Conservation (phyloP, 2,888 invertebrate species). For the Agrotis segetum region DNA sequence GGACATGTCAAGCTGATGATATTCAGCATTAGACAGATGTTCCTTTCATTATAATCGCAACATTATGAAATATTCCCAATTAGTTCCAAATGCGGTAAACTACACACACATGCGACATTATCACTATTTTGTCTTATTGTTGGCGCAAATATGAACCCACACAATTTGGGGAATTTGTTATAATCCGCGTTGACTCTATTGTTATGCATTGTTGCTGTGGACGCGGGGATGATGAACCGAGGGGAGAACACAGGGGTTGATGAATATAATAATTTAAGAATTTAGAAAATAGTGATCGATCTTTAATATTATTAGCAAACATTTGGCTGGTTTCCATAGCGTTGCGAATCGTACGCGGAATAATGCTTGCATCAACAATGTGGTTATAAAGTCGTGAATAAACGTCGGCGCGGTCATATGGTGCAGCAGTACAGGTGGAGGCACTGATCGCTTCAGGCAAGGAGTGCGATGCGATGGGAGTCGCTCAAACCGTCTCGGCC, state of each 20-base stretch:
- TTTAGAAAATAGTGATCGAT: slow-evolving; percentile 76
- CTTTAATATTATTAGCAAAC: slow-evolving; percentile 72
- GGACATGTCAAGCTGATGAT: slow-evolving; percentile 51
- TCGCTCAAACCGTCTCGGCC: slow-evolving; percentile 69
- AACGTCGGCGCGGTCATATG: slow-evolving; percentile 78
- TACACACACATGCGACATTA: slow-evolving; percentile 89
- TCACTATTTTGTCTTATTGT: slow-evolving; percentile 90
- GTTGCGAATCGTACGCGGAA: slow-evolving; percentile 61
- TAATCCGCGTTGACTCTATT: slow-evolving; percentile 87
- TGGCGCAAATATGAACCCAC: slow-evolving; percentile 88
- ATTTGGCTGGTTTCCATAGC: slow-evolving; percentile 48
- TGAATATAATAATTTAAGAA: slow-evolving; percentile 80
- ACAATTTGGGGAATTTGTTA: slow-evolving; percentile 90
- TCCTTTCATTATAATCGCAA: slow-evolving; percentile 82
- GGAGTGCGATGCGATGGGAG: slow-evolving; percentile 81
- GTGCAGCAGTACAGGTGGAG: slow-evolving; percentile 82
- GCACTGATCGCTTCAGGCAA: slow-evolving; percentile 83
- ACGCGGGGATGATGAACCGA: slow-evolving; percentile 75
- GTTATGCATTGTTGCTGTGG: slow-evolving; percentile 82
- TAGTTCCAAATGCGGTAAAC: slow-evolving; percentile 89
- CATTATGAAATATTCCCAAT: slow-evolving; percentile 88
- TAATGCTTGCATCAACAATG: slow-evolving; percentile 72
- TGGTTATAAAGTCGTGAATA: slow-evolving; percentile 81
- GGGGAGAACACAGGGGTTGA: slow-evolving; percentile 76
- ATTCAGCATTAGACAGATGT: slow-evolving; percentile 83